Base-by-base conservation (phyloP, 2,113 vertebrate species). In the Gymnarchus niloticus region DNA sequence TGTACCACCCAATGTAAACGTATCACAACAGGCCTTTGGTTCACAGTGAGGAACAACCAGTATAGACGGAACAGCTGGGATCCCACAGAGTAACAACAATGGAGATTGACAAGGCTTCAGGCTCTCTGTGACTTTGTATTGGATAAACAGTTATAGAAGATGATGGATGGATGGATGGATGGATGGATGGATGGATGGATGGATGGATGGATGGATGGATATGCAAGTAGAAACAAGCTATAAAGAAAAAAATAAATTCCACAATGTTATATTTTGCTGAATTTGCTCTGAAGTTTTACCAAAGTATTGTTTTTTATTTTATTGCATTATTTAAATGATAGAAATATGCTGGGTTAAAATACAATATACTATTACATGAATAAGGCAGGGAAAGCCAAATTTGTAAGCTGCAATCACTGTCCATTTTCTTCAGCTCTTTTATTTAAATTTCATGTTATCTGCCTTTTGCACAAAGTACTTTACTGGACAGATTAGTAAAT, bases 401-500 rank as follows among this genome's bases (percentile, higher is more conserved):
- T 17, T 2, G 49, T 44, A 9, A 25, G 87, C 88, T 88, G 76
- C 69, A n/a, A 89, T 86, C n/a, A 23, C 23, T 28, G 80, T 25
- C 48, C 23, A 56, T 54, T 52, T 51, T 56, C 25, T 56, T 82
- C 1, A 14, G 80, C 56, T 78, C n/a, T 82, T 54, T 37, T 54
- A 56, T 52, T 5, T 8, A 9, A 28, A n/a, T 54, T 82, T 54
- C 25, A 82, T 37, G 86, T 88, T 88, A 91, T 88, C 84, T 85
- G 88, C 90, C 83, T 90, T 88, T 87, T 81, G 80, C 83, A 85
- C 69, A 87, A 82, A 90, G 87, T 87, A 89, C 76, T 52, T 12
- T 6, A 56, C 65, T 91, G 91, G 93, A 92, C 89, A 90, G 90
- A 92, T 46, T 78, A 86, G 89, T 89, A 85, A 77, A 86, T 87